Percentiles rank a stretch among this genome's conserved stretches.
These are phyloP conservation scores for Pseudomyrmex pallidus DNA, from an alignment of 1,140 invertebrate genomes.

Conservation along the genomic window DNA sequence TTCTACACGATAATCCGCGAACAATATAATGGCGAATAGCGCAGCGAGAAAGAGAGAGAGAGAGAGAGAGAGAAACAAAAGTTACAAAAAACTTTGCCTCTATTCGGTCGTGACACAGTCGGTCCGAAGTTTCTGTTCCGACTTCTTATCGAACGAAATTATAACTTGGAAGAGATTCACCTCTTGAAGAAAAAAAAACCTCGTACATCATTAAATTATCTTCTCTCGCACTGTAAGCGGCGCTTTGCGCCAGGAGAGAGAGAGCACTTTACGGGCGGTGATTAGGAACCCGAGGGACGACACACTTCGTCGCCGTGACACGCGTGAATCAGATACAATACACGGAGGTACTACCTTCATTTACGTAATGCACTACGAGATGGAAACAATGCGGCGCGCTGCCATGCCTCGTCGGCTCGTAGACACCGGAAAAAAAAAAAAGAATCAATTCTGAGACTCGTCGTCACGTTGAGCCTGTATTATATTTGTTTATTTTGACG, in stretches of 20 bases:
- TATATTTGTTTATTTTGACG: conserved; percentile 47
- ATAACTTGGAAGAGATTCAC: not conserved
- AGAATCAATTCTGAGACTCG: conserved; percentile 49
- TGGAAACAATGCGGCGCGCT: conserved; percentile 70
- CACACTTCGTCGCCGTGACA: conserved; percentile 33
- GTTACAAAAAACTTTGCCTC: too few relatives aligned
- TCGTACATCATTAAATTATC: conserved; percentile 4
- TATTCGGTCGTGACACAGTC: too few relatives aligned
- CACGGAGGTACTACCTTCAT: conserved; percentile 72
- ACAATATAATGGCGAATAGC: too few relatives aligned
- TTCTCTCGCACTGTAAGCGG: not conserved
- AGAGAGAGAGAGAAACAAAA: too few relatives aligned
- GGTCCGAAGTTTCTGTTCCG: too few relatives aligned
- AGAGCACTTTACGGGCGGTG: conserved; percentile 24
- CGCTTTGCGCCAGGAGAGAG: not conserved
- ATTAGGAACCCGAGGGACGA: conserved; percentile 62
- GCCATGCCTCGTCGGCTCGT: conserved; percentile 65
- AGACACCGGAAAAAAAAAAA: conserved; percentile 61
- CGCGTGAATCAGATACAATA: conserved; percentile 70
- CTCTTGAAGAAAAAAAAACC: not conserved
- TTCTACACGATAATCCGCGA: too few relatives aligned
- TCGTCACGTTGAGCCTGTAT: conserved; percentile 32
- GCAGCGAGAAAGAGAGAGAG: too few relatives aligned
- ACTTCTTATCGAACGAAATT: not conserved
- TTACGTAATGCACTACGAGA: conserved; percentile 76